Percentiles rank a stretch among this genome's conserved stretches.
Evolutionary conservation across 2,113 vertebrate species (phyloP).

Genomic region (Dissostichus mawsoni): DNA sequence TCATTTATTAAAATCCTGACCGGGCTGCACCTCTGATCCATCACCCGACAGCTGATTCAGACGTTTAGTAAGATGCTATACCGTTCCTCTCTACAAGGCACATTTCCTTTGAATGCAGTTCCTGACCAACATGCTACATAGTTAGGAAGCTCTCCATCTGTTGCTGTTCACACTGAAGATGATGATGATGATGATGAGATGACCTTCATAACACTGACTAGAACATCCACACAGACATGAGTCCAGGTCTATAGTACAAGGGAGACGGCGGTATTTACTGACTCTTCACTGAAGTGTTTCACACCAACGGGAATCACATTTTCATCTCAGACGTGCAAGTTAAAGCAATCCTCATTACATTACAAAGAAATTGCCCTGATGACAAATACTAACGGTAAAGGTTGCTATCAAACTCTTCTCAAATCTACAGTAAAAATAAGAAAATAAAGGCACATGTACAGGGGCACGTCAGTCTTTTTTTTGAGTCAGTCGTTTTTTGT

Average conservation of each 20-base stretch:
- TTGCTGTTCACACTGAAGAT: slow-evolving; percentile 34
- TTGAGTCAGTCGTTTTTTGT: not conserved
- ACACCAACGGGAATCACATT: slow-evolving; percentile 64
- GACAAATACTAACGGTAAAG: slow-evolving; percentile 56
- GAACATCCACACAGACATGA: slow-evolving; percentile 48
- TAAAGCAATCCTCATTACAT: slow-evolving; percentile 61
- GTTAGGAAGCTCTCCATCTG: slow-evolving; percentile 11
- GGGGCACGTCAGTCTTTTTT: slow-evolving; percentile 53
- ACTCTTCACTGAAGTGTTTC: slow-evolving; percentile 56
- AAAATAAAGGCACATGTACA: slow-evolving; percentile 84
- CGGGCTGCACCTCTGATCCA: not conserved
- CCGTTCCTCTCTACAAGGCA: slow-evolving; percentile 73
- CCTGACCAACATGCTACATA: slow-evolving; percentile 38
- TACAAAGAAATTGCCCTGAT: slow-evolving; percentile 65
- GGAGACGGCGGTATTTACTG: slow-evolving; percentile 60
- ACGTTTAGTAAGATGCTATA: slow-evolving; percentile 15
- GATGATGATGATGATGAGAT: not conserved
- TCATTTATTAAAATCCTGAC: not conserved
- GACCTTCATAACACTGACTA: slow-evolving; percentile 46
- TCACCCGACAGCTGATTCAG: slow-evolving; percentile 16
- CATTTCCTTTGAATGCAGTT: slow-evolving; percentile 47
- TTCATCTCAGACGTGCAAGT: slow-evolving; percentile 70
- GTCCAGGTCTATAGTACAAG: slow-evolving; percentile 14
- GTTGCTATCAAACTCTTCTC: slow-evolving; percentile 64
- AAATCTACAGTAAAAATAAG: slow-evolving; percentile 65